These are phyloP conservation scores for Darevskia nairensis DNA, from an alignment of 2,797 vertebrate genomes.

Conservation along the genomic window DNA sequence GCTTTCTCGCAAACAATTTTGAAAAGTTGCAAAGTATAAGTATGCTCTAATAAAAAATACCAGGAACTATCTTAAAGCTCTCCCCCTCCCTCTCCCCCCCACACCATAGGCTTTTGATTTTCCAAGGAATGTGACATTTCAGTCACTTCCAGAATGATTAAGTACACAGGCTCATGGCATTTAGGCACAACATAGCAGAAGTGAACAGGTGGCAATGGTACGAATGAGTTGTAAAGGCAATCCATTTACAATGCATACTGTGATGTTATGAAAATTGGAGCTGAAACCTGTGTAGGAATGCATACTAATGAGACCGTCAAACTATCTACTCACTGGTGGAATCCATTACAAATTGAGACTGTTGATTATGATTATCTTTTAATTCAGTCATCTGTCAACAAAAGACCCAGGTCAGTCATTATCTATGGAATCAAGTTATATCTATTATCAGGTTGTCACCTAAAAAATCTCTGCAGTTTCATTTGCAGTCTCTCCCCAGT, in stretches of 20 bases:
- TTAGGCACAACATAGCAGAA: constrained; percentile 47
- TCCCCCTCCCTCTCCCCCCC: neutral
- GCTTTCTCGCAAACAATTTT: constrained; percentile 66
- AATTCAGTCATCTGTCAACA: constrained; percentile 31
- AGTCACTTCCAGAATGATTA: constrained; percentile 53
- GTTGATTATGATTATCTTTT: constrained; percentile 31
- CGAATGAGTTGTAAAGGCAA: constrained; percentile 42
- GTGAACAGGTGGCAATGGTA: constrained; percentile 40
- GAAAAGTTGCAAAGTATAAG: constrained; percentile 58
- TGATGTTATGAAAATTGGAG: constrained; percentile 42
- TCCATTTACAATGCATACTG: constrained; percentile 4
- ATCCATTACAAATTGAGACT: constrained; percentile 33
- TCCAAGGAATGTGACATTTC: constrained; percentile 50
- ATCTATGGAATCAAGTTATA: constrained; percentile 8
- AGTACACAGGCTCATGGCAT: constrained; percentile 41
- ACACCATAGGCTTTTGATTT: constrained; percentile 40
- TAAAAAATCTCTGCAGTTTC: neutral
- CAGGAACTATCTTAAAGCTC: constrained; percentile 32
- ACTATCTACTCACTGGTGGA: constrained; percentile 7
- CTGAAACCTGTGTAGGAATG: constrained; percentile 23
- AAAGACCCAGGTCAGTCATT: constrained; percentile 25
- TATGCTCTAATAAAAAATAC: constrained; percentile 41
- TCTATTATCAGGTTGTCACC: neutral
- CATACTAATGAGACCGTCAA: constrained; percentile 20
- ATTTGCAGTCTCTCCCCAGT: neutral